These are phyloP conservation scores for Podarcis siculus DNA, from an alignment of 2,797 vertebrate species.

Conservation along the genomic window DNA sequence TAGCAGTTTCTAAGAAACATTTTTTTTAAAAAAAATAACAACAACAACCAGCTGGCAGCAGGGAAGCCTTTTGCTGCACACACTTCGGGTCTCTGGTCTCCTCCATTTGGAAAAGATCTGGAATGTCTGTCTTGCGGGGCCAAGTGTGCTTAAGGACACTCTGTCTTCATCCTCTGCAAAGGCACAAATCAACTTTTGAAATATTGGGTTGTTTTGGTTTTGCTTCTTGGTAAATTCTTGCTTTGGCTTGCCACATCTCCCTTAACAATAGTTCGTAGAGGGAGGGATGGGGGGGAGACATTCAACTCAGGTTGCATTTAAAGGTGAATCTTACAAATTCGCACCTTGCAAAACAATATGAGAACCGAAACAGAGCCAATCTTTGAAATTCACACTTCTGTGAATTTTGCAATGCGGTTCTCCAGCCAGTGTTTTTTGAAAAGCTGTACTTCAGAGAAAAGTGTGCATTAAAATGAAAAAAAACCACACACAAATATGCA, in stretches of 20 bases:
- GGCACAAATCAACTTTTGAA: background rate
- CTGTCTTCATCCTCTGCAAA: accelerated
- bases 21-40: accelerated
- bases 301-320: no score
- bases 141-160: slow-evolving; percentile 27
- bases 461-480: no score
- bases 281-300: no score
- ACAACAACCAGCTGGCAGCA: background rate
- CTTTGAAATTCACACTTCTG: no score
- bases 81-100: background rate
- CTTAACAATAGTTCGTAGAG: background rate
- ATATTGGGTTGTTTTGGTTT: background rate
- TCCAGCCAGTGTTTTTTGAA: no score
- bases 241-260: background rate
- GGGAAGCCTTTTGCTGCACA: background rate
- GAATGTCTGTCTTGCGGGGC: slow-evolving; percentile 15
- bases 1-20: slow-evolving; percentile 7
- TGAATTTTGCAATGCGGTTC: no score
- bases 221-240: background rate
- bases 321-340: no score
- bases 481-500: no score
- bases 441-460: no score
- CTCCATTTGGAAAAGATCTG: background rate
- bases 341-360: no score
- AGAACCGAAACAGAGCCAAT: no score